phyloP scores from a whole-genome alignment of 2,113 vertebrate species.

The Empidonax alnorum region DNA sequence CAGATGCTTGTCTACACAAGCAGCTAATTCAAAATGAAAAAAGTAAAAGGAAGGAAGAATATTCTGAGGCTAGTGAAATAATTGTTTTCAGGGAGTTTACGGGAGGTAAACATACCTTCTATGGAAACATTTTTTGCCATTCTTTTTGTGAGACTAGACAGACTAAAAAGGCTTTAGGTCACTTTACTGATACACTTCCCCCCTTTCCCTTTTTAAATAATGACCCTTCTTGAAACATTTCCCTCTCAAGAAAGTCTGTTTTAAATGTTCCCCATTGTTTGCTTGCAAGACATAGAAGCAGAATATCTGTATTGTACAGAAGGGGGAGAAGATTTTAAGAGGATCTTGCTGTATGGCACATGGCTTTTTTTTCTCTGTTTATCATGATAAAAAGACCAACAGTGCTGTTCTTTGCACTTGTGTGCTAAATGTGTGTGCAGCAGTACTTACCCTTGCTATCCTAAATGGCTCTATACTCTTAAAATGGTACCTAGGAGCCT shows the following conservation, averaged over 20 bases:
- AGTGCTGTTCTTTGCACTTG: background rate
- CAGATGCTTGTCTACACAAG: constrained; percentile 44
- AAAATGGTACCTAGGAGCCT: background rate
- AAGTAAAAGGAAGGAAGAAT: constrained; percentile 57
- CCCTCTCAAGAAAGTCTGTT: background rate
- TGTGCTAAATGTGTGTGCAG: background rate
- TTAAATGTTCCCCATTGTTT: background rate
- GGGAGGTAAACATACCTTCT: constrained; percentile 18
- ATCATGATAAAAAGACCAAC: background rate
- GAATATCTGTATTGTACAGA: background rate
- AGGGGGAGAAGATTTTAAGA: background rate
- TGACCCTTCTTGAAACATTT: background rate
- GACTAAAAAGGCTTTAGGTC: background rate
- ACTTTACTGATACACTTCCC: background rate
- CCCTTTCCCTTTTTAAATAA: constrained; percentile 6
- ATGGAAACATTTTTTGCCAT: constrained; percentile 6
- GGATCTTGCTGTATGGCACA: background rate
- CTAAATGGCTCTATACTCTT: background rate
- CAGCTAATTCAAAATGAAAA: constrained; percentile 41
- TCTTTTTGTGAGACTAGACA: background rate
- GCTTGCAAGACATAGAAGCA: background rate
- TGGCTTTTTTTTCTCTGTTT: background rate
- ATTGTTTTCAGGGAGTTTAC: constrained; percentile 25
- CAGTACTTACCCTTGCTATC: background rate
- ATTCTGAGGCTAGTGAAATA: constrained; percentile 44